Percentiles rank a stretch among this genome's conserved stretches.
Conservation (phyloP, 1,140 invertebrate genomes). For the Scylla paramamosain region DNA sequence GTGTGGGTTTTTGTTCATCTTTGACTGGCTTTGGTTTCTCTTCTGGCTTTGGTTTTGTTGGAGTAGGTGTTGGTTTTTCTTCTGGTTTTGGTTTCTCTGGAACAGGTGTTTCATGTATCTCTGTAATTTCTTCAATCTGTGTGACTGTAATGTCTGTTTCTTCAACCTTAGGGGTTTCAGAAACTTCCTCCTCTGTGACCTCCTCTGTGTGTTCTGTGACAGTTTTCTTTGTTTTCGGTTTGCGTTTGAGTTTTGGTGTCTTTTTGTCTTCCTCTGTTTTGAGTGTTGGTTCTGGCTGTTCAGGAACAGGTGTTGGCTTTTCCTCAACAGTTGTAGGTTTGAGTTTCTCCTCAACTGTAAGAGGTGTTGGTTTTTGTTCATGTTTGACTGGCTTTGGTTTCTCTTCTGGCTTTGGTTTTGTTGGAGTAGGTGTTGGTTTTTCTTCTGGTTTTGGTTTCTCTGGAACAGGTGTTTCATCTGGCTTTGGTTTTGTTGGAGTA, state of each 20-base stretch:
- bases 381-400: neutral
- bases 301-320: neutral
- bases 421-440: neutral
- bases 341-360: conserved; percentile 12
- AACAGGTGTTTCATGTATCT: neutral
- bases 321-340: neutral
- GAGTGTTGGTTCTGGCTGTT: neutral
- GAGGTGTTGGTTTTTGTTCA: conserved; percentile 18
- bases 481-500: too few relatives aligned
- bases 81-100: neutral
- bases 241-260: neutral
- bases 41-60: neutral
- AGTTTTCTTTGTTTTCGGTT: neutral
- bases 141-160: neutral
- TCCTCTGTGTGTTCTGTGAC: neutral
- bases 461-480: too few relatives aligned
- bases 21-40: neutral
- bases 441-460: neutral
- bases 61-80: neutral
- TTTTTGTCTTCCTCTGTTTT: conserved; percentile 31
- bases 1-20: conserved; percentile 22
- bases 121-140: neutral
- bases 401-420: too few relatives aligned
- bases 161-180: neutral
- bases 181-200: neutral